Evolutionary conservation across 2,888 invertebrate species (phyloP).

Genomic region (Notodonta ziczac): DNA sequence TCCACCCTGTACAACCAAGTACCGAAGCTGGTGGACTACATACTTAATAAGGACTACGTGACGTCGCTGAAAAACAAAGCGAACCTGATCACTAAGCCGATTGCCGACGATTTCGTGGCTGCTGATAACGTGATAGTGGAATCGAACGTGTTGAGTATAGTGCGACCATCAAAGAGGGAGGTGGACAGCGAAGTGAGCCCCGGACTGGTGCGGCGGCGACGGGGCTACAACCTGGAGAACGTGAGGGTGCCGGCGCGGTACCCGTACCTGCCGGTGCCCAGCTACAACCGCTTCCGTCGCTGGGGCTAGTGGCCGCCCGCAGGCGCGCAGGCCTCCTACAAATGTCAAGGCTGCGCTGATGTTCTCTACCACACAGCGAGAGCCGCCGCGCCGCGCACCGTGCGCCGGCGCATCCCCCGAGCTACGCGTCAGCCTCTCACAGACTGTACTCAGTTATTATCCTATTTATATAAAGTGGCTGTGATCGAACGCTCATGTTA

Average conservation of each 20-base stretch:
- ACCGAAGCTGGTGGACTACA: constrained; percentile 64
- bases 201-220: constrained; percentile 66
- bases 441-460: constrained; percentile 61
- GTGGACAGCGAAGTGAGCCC: constrained; percentile 47
- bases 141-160: constrained; percentile 73
- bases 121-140: constrained; percentile 75
- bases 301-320: constrained; percentile 71
- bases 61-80: constrained; percentile 69
- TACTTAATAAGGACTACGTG: constrained; percentile 64
- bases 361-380: constrained; percentile 45
- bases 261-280: constrained; percentile 75
- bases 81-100: constrained; percentile 70
- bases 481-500: constrained; percentile 72
- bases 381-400: constrained; percentile 48
- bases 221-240: constrained; percentile 80
- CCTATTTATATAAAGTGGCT: constrained; percentile 74
- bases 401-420: constrained; percentile 53
- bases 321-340: constrained; percentile 43
- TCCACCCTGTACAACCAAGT: constrained; percentile 65
- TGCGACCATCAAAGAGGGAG: constrained; percentile 60
- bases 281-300: constrained; percentile 74
- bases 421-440: constrained; percentile 42
- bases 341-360: constrained; percentile 78
- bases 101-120: constrained; percentile 68
- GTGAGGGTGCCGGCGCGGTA: constrained; percentile 79